Base-by-base conservation (phyloP, 1,140 invertebrate species). In the Trichonephila clavata region DNA sequence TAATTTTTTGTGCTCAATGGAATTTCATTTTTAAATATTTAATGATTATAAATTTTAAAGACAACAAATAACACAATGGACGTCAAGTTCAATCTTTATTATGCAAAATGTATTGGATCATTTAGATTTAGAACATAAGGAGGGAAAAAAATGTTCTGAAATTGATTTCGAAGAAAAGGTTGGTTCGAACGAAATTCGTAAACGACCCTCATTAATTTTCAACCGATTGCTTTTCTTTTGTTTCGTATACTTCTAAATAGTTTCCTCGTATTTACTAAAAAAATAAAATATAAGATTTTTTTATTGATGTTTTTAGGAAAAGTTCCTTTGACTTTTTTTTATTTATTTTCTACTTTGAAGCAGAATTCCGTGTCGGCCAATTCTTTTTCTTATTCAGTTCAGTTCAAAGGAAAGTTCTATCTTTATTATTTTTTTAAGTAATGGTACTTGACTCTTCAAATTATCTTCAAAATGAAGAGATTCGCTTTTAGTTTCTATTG, bases 141-240 rank as follows among this genome's bases (percentile, higher is more conserved):
- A 71, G 16, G 4, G n/a, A 0, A 14, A 16, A 27, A 71, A 71
- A 16, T 32, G 14, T 71, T 71, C 68, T 71, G n/a, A 71, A 71
- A 71, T 71, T 71, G 68, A 71, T 71, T 71, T 71, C 27, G 68
- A 71, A 71, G 68, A 71, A 71, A 71, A 71, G 68, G 5, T 71
- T 32, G 68, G 27, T 27, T 71, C 27, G 68, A 27, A 71, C 68
- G 27, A 71, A 71, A 71, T 71, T 71, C 68, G 68, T 71, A 71
- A 71, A 71, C 68, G 68, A 71, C 24, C 24, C 68, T 71, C 68
- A 71, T 71, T 71, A 71, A 71, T 71, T 71, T 71, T 27, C 27
- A 71, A 32, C 10, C 68, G 68, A 71, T 71, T 71, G 68, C 68
- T 16, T n/a, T 71, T 18, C 68, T 71, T 71, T 71, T 71, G 68